These are phyloP conservation scores for Nilaparvata lugens DNA, from an alignment of 1,140 invertebrate genomes.

Conservation along the genomic window DNA sequence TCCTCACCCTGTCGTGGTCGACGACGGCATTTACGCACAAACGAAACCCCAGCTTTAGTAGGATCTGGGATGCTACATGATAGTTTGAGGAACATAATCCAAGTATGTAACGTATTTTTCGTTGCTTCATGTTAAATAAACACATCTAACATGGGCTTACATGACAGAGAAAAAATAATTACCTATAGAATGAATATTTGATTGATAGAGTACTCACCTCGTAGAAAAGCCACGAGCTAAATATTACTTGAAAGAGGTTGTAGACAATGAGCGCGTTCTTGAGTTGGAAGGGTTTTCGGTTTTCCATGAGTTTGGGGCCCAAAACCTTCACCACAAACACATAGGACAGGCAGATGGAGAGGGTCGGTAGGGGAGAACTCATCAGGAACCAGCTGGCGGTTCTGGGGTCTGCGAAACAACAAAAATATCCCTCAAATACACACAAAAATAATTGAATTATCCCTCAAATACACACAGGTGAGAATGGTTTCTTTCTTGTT, in stretches of 20 bases:
- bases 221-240: slow-evolving; percentile 74
- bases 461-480: neutral
- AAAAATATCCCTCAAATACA: no score
- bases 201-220: slow-evolving; percentile 50
- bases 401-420: slow-evolving; percentile 53
- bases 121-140: no score
- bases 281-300: slow-evolving; percentile 77
- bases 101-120: no score
- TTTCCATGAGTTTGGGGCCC: slow-evolving; percentile 82
- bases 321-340: slow-evolving; percentile 68
- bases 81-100: no score
- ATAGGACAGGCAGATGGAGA: slow-evolving; percentile 64
- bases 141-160: no score
- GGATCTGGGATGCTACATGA: no score
- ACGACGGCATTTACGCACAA: no score
- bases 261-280: slow-evolving; percentile 71
- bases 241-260: slow-evolving; percentile 77
- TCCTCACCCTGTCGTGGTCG: no score
- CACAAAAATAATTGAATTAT: neutral
- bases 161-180: no score
- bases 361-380: slow-evolving; percentile 70
- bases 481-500: neutral
- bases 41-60: no score
- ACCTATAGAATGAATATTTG: no score
- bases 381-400: slow-evolving; percentile 77